These are phyloP conservation scores for Drosophila tristis DNA, from an alignment of 1,140 invertebrate genomes.

Conservation along the genomic window DNA sequence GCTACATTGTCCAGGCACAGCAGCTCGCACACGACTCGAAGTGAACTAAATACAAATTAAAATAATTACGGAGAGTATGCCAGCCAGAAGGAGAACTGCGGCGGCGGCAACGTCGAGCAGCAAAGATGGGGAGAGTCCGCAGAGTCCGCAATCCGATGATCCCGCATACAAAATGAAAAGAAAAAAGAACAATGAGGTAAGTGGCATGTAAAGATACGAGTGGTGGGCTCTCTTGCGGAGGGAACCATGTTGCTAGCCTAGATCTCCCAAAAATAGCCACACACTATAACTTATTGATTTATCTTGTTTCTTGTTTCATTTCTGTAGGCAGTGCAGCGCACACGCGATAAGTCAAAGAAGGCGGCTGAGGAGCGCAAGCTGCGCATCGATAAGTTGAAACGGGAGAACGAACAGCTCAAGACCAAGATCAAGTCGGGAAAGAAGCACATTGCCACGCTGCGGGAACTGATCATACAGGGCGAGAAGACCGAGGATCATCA, in stretches of 20 bases:
- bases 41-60: constrained; percentile 72
- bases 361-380: constrained; percentile 68
- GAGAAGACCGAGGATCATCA: constrained; percentile 63
- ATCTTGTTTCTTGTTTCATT: constrained; percentile 29
- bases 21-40: background rate
- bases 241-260: constrained; percentile 59
- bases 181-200: constrained; percentile 82
- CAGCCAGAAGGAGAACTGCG: constrained; percentile 73
- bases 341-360: constrained; percentile 74
- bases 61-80: constrained; percentile 77
- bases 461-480: constrained; percentile 64
- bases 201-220: constrained; percentile 32
- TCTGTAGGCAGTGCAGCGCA: constrained; percentile 74
- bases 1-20: too few relatives aligned
- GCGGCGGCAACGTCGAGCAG: constrained; percentile 45
- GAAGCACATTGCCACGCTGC: constrained; percentile 49
- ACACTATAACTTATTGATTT: constrained; percentile 34
- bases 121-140: constrained; percentile 24
- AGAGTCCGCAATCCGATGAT: constrained; percentile 58
- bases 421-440: constrained; percentile 57
- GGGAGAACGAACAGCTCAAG: constrained; percentile 59
- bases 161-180: constrained; percentile 74
- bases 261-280: constrained; percentile 57
- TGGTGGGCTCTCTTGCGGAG: background rate
- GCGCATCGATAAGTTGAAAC: constrained; percentile 67